phyloP scores from a whole-genome alignment of 2,113 vertebrate genomes.

The Cromileptes altivelis region DNA sequence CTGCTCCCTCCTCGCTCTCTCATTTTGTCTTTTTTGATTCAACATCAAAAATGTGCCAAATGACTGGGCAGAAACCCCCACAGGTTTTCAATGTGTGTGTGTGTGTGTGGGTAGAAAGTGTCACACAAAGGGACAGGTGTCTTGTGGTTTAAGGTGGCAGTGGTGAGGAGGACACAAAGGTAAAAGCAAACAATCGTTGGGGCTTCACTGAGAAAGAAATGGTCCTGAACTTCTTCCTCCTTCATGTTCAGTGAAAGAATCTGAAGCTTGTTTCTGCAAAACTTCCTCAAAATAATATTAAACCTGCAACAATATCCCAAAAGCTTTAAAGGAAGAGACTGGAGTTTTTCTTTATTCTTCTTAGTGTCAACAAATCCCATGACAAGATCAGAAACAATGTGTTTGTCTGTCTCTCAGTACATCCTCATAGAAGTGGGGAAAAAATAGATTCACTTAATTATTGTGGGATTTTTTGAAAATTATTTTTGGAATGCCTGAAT shows the following conservation, averaged over 20 bases:
- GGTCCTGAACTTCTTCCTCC: slow-evolving; percentile 9
- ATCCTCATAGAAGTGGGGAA: neutral
- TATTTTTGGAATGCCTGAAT: no score
- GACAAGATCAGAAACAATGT: neutral
- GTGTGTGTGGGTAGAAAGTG: slow-evolving; percentile 7
- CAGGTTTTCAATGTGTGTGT: slow-evolving; percentile 40
- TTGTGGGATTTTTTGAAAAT: no score
- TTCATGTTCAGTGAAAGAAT: slow-evolving; percentile 17
- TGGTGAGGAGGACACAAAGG: slow-evolving; percentile 48
- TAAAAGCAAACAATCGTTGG: slow-evolving; percentile 50
- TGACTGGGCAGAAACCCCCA: slow-evolving; percentile 69
- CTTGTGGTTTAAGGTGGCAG: slow-evolving; percentile 53
- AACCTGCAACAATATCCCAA: neutral
- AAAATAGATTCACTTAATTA: no score
- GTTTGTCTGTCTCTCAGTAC: no score
- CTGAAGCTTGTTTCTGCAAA: neutral
- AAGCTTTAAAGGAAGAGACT: neutral
- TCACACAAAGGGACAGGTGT: slow-evolving; percentile 77
- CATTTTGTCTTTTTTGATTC: slow-evolving; percentile 75
- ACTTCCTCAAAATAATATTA: neutral
- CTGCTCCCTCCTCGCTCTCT: slow-evolving; percentile 52
- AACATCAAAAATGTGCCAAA: slow-evolving; percentile 79
- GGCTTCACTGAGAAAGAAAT: slow-evolving; percentile 19
- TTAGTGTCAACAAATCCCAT: neutral
- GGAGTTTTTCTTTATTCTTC: neutral